phyloP scores from a whole-genome alignment of 2,888 invertebrate genomes.

The Parapristionchus giblindavisi region DNA sequence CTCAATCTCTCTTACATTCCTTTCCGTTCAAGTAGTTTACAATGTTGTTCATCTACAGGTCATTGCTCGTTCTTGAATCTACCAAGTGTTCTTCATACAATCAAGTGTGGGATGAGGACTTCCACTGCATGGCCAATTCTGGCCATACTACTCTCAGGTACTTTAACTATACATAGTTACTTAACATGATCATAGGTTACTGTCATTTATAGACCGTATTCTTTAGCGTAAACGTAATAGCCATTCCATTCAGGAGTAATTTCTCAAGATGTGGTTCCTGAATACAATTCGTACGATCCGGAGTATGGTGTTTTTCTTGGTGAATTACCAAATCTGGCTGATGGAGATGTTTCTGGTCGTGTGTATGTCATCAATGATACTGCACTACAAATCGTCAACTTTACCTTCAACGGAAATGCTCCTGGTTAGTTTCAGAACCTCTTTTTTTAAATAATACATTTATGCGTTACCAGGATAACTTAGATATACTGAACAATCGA shows the following conservation, averaged over 20 bases:
- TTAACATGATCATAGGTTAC: too few species aligned
- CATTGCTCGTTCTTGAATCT: too few species aligned
- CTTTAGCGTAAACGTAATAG: too few species aligned
- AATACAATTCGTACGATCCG: constrained; percentile 53
- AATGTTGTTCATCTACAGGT: too few species aligned
- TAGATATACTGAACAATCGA: too few species aligned
- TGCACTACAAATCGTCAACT: constrained; percentile 67
- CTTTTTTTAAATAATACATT: too few species aligned
- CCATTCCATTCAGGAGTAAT: not conserved
- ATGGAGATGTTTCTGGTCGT: constrained; percentile 54
- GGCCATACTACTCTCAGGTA: constrained; percentile 11
- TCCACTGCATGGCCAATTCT: not conserved
- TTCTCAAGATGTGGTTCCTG: constrained; percentile 24
- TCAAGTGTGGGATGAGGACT: not conserved
- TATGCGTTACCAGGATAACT: too few species aligned
- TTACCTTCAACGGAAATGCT: constrained; percentile 65
- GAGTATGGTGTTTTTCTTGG: constrained; percentile 63
- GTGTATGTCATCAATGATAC: constrained; percentile 68
- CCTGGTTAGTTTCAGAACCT: constrained; percentile 58
- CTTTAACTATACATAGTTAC: too few species aligned
- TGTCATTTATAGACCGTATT: too few species aligned
- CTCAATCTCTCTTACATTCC: too few species aligned
- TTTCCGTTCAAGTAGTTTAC: too few species aligned
- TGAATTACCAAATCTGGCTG: constrained; percentile 49
- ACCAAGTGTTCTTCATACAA: too few species aligned